Evolutionary conservation across 2,797 vertebrate species (phyloP).

Genomic region (Simalia tracyae): DNA sequence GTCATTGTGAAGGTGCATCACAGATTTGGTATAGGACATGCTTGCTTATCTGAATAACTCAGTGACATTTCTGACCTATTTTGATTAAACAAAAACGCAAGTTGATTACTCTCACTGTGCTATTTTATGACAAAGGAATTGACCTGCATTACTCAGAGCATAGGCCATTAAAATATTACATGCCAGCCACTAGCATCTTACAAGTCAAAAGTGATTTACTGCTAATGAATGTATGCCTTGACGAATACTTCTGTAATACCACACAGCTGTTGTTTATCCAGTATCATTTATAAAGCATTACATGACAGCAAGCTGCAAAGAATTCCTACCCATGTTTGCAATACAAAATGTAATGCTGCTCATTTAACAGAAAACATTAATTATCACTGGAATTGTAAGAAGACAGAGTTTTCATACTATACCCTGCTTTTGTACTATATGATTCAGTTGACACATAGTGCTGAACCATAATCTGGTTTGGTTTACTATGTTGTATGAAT

Average conservation of each 20-base stretch:
- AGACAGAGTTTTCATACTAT: slow-evolving; percentile 64
- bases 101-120: slow-evolving; percentile 27
- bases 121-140: slow-evolving; percentile 7
- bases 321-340: slow-evolving; percentile 58
- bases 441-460: neutral
- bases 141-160: slow-evolving; percentile 35
- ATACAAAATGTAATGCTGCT: slow-evolving; percentile 66
- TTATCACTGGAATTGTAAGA: slow-evolving; percentile 68
- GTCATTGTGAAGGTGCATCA: neutral
- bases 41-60: neutral
- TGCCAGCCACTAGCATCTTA: slow-evolving; percentile 42
- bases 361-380: slow-evolving; percentile 65
- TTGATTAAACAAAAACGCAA: slow-evolving; percentile 39
- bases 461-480: neutral
- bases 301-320: slow-evolving; percentile 66
- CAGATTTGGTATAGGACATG: slow-evolving; percentile 23
- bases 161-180: slow-evolving; percentile 53
- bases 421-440: slow-evolving; percentile 52
- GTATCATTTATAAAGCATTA: slow-evolving; percentile 70
- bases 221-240: slow-evolving; percentile 58
- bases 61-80: slow-evolving; percentile 50
- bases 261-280: slow-evolving; percentile 66
- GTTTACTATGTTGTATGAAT: neutral
- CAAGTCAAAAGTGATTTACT: slow-evolving; percentile 63
- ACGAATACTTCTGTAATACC: slow-evolving; percentile 66